Base-by-base conservation (phyloP, 2,888 invertebrate genomes). In the Scelioninae gen. 2 region DNA sequence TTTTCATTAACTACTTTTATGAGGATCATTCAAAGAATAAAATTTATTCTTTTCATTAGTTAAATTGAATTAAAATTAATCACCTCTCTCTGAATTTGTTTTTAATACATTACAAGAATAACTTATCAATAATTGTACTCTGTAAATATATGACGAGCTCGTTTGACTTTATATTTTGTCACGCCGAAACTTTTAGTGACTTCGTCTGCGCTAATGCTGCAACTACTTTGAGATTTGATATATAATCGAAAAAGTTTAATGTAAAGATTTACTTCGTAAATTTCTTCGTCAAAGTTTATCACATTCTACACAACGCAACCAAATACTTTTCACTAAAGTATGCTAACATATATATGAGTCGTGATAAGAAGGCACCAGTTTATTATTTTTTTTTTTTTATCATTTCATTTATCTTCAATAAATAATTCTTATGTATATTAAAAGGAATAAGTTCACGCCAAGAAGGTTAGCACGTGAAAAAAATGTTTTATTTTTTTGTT, bases 191-290 rank as follows among this genome's bases (percentile, higher is more conserved):
- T 67, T 73, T 73, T 46, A 37, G 35, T 33, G 53, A 73, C 53
- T 73, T 69, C 25, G 16, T 67, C 37, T 53, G 6, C 39, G 55
- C 68, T 73, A 64, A 73, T 57, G 52, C 45, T 63, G 65, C 63
- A 68, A 69, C 73, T 68, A 64, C 60, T 61, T 69, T 64, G 58
- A 69, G 64, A 73, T 73, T 73, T 69, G 58, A 73, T 64, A 73
- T 73, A 69, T 73, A 73, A 73, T 73, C 73, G 73, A 60, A 73
- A 73, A 73, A 73, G 73, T 73, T 69, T 73, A 73, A 73, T 73
- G 67, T 69, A 64, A 69, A 73, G 73, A 73, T 69, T 73, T 73
- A 73, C 73, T 73, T 63, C 63, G 68, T 63, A 63, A 68, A 73
- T 73, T 73, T 68, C 64, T 60, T 73, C 69, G 64, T 18, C 25